A percentile compares a stretch with the other conserved stretches of the same genome.
phyloP scores from a whole-genome alignment of 2,113 vertebrate species.

The Myotis yumanensis region DNA sequence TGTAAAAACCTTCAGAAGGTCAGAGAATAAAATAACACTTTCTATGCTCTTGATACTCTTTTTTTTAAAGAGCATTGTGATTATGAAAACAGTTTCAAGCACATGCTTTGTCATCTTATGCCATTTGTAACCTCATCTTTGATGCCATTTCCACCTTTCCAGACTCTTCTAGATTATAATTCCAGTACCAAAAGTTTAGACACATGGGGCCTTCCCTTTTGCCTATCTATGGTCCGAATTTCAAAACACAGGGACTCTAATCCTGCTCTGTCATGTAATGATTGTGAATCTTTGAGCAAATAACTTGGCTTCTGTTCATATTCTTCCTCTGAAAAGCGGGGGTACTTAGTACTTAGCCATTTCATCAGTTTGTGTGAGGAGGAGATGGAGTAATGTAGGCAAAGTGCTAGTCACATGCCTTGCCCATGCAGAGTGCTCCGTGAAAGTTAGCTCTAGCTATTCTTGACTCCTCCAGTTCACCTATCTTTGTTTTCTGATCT shows the following conservation, averaged over 20 bases:
- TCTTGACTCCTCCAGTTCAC: not conserved
- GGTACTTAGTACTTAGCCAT: not conserved
- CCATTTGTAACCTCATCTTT: not conserved
- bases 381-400: not conserved
- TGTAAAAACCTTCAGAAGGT: constrained; percentile 24
- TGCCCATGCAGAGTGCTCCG: not conserved
- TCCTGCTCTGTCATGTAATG: not conserved
- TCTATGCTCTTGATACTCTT: not conserved
- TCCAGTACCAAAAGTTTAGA: not conserved
- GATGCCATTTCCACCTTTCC: not conserved
- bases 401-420: not conserved
- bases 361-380: not conserved
- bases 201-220: not conserved
- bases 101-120: not conserved
- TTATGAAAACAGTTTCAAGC: not conserved
- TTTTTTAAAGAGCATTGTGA: not conserved
- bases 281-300: not conserved
- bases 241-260: not conserved
- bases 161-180: not conserved
- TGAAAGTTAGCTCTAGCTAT: not conserved
- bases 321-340: not conserved
- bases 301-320: not conserved
- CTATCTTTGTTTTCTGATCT: not conserved
- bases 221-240: not conserved
- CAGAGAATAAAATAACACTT: not conserved